Evolutionary conservation across 2,888 invertebrate genomes (phyloP), one percentile per base, ranked within the genome.

Genomic region (Miltochrista miniata): DNA sequence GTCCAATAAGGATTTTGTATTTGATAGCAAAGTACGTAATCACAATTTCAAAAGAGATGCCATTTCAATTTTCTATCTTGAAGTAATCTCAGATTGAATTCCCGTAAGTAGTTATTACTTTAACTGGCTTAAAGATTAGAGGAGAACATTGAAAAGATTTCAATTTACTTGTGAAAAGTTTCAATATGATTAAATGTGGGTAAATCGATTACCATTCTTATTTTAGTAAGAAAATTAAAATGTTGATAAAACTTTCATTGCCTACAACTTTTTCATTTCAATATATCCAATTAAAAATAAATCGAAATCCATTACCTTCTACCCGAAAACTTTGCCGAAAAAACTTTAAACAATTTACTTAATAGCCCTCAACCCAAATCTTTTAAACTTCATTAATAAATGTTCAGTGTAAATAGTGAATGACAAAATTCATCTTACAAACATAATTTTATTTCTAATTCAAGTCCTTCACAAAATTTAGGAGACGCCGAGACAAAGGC

Each of bases 401-500:
- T 64, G 42, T 31, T 10, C 31, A 7, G 36, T 36, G 48, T 61
- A 63, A 53, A 52, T 45, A 12, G 41, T 44, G 44, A 60, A 59
- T 55, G 56, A 48, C 14, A 40, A 63, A 63, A 61, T 54, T 56
- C 31, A 54, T 54, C 55, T 52, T 42, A 43, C 31, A 42, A 55
- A 44, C 41, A 49, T 31, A 58, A 61, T 52, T 48, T 47, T 15
- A 46, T 69, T 66, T 50, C 35, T 42, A 36, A 18, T 44, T 14
- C 46, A 60, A 68, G 41, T 55, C 43, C 41, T 53, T 49, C 46
- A 43, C 7, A 51, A 65, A 47, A 57, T 63, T 68, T 56, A 46
- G 40, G 29, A 37, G 37, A 51, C 44, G n/a, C n/a, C n/a, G 45
- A 18, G 43, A 51, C 72, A 70, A 74, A 65, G 61, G 61, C 63